A percentile compares a stretch with the other conserved stretches of the same genome.
Evolutionary conservation across 2,797 vertebrate genomes (phyloP).

Genomic region (Enoplosus armatus): DNA sequence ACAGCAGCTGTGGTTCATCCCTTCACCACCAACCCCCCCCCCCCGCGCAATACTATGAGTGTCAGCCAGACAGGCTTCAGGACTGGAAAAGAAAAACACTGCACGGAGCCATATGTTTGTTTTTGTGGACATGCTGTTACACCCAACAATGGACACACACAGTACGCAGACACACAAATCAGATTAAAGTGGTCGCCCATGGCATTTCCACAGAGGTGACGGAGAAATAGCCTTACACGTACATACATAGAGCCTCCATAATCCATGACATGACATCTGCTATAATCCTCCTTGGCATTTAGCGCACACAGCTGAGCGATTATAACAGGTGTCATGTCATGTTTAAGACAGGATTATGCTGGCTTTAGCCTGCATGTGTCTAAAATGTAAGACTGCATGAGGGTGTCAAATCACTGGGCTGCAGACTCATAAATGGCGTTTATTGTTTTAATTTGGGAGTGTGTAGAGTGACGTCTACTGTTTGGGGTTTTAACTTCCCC

Average conservation of each 20-base stretch:
- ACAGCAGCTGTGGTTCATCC: conserved; percentile 79
- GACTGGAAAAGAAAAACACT: conserved; percentile 70
- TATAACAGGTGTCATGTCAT: conserved; percentile 81
- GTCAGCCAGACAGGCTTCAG: conserved; percentile 68
- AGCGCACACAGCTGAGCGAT: conserved; percentile 59
- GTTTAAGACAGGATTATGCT: conserved; percentile 74
- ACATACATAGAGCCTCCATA: conserved; percentile 66
- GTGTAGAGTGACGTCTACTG: conserved; percentile 39
- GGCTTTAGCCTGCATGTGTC: conserved; percentile 59
- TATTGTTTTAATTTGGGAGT: conserved; percentile 69
- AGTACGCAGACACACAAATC: conserved; percentile 53
- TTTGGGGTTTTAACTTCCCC: conserved; percentile 36
- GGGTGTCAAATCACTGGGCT: conserved; percentile 60
- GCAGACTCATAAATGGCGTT: conserved; percentile 64
- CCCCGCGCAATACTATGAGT: conserved; percentile 53
- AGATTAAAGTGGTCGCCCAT: conserved; percentile 58
- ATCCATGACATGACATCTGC: conserved; percentile 76
- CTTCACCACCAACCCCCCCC: no score
- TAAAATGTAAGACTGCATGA: conserved; percentile 41
- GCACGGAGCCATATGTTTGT: conserved; percentile 58
- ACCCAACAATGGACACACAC: conserved; percentile 47
- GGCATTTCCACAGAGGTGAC: conserved; percentile 59
- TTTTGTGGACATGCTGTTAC: conserved; percentile 54
- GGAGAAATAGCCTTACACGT: conserved; percentile 47
- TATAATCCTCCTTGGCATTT: conserved; percentile 78